Percentiles rank a stretch among this genome's conserved stretches.
Evolutionary conservation across 2,113 vertebrate genomes (phyloP).

Genomic region (Hylia prasina): DNA sequence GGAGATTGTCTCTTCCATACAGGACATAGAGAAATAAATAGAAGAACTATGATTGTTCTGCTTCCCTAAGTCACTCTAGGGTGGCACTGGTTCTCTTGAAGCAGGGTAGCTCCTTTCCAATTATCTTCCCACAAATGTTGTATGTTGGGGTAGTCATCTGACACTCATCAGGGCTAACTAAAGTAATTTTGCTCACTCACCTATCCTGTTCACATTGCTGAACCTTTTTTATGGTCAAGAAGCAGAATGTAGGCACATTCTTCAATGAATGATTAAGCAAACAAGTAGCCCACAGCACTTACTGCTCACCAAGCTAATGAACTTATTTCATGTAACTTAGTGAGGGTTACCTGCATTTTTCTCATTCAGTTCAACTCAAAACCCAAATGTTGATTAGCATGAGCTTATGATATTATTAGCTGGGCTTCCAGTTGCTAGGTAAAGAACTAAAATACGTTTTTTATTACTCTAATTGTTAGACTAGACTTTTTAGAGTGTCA

Average conservation of each 20-base stretch:
- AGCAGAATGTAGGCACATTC: neutral
- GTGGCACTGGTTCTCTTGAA: neutral
- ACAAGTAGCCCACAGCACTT: fast-evolving
- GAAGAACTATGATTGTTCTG: neutral
- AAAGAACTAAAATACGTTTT: neutral
- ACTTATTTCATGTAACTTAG: neutral
- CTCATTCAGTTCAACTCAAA: neutral
- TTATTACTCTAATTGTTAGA: neutral
- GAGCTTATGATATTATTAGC: neutral
- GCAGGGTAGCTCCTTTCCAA: neutral
- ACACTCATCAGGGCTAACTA: neutral
- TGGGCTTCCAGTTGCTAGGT: neutral
- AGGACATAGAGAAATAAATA: neutral
- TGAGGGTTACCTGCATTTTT: neutral
- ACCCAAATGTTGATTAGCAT: neutral
- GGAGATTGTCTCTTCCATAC: neutral
- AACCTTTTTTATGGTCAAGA: neutral
- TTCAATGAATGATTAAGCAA: neutral
- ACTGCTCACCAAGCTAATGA: neutral
- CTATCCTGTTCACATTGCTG: neutral
- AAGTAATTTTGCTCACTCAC: neutral
- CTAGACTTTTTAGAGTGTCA: neutral
- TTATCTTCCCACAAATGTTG: neutral
- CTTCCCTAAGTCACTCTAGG: neutral
- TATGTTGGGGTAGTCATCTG: neutral